These are phyloP conservation scores for Crypturellus tataupa DNA, from an alignment of 2,797 vertebrate genomes.

Conservation along the genomic window DNA sequence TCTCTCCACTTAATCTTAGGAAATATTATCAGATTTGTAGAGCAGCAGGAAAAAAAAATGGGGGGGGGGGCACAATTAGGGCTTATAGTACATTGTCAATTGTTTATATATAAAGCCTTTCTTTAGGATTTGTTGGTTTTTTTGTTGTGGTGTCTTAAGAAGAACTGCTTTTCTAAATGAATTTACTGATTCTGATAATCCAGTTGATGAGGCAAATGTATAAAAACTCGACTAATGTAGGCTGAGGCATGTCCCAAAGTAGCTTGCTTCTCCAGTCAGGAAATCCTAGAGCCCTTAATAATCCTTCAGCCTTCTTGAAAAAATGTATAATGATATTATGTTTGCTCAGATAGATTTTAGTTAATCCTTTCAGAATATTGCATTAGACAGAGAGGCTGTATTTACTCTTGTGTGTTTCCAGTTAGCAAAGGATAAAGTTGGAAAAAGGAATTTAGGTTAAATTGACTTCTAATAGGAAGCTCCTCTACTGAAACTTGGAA, in stretches of 20 bases:
- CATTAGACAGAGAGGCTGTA: conserved; percentile 26
- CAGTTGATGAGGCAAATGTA: conserved; percentile 48
- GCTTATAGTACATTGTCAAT: background rate
- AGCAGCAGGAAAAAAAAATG: background rate
- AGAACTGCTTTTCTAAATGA: conserved; percentile 19
- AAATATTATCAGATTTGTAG: background rate
- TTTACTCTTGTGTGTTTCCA: conserved; percentile 54
- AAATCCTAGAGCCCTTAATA: conserved; percentile 61
- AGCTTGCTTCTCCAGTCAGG: conserved; percentile 32
- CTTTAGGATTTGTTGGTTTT: background rate
- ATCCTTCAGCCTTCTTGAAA: conserved; percentile 59
- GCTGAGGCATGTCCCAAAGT: conserved; percentile 50
- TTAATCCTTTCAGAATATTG: conserved; percentile 72
- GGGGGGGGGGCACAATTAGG: background rate
- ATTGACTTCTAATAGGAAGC: background rate
- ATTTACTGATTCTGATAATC: conserved; percentile 54
- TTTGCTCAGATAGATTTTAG: conserved; percentile 60
- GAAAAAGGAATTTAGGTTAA: background rate
- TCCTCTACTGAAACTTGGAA: background rate
- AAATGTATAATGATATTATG: conserved; percentile 23
- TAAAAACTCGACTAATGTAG: conserved; percentile 61
- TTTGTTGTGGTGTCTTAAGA: background rate
- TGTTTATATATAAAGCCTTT: background rate
- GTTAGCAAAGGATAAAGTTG: conserved; percentile 19
- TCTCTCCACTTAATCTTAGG: background rate